Evolutionary conservation across 2,113 vertebrate species (phyloP).

Genomic region (Psittacula cyanocephala): DNA sequence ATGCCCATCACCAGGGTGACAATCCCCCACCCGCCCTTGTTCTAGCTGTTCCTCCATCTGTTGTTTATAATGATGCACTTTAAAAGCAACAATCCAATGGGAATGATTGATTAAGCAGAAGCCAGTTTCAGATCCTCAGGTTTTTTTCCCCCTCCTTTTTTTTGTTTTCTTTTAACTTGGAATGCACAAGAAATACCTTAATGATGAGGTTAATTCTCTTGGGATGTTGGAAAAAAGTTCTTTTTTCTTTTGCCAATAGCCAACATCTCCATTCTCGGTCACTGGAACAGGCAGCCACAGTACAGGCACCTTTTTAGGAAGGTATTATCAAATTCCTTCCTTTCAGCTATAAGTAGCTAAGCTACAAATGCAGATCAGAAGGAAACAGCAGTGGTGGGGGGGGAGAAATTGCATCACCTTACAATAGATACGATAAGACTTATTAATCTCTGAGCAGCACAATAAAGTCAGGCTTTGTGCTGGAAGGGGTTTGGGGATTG

Average conservation of each 20-base stretch:
- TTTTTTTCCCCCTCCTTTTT: neutral
- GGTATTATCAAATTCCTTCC: slow-evolving; percentile 20
- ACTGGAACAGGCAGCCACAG: neutral
- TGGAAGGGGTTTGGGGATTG: neutral
- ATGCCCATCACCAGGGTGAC: neutral
- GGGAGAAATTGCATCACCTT: neutral
- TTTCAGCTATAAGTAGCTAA: slow-evolving; percentile 30
- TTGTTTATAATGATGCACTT: neutral
- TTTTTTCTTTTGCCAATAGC: neutral
- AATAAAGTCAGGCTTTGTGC: neutral
- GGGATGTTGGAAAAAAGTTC: neutral
- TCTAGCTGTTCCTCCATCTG: slow-evolving; percentile 3
- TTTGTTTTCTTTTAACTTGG: neutral
- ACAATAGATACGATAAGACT: neutral
- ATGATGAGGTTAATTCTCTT: neutral
- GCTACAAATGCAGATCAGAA: slow-evolving; percentile 40
- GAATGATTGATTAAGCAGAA: neutral
- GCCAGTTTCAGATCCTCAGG: neutral
- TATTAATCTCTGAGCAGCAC: slow-evolving; percentile 1
- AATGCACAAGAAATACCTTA: neutral
- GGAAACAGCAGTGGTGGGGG: neutral
- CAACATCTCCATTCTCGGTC: neutral
- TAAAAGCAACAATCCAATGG: neutral
- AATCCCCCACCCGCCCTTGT: neutral
- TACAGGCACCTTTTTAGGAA: neutral